Evolutionary conservation across 2,888 invertebrate species (phyloP), one percentile per base, ranked within the genome.

Genomic region (Strigamia transsilvanica): DNA sequence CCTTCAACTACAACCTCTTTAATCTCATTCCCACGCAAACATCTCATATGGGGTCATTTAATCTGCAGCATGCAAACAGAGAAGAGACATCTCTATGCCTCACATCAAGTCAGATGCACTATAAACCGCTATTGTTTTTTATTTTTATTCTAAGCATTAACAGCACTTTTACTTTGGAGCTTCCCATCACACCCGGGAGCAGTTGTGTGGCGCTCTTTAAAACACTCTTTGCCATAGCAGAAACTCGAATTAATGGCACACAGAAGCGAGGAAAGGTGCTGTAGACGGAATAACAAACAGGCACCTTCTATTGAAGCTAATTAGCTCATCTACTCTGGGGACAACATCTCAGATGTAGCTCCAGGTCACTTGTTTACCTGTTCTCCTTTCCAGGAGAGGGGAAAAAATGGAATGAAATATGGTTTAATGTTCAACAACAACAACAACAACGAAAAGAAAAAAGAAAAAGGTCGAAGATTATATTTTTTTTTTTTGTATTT

Each of bases 221-320:
- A 61, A 61, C 61, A 23, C 23, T 23, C 61, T 18, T 18, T 61
- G n/a, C 18, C 61, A 6, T 21, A 9, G 18, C n/a, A n/a, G 9
- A 61, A 21, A 61, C 61, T 61, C 61, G 61, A 61, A 61, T 61
- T 61, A 61, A 61, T 61, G 61, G 61, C 61, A 61, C 61, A 61
- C 61, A 61, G 61, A 61, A 61, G 61, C 61, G 61, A 61, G 18
- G 61, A 61, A 61, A 61, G 61, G 61, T 61, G 61, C 18, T 61
- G 61, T 61, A 61, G 61, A 61, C 21, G 61, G 61, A 61, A 61
- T 61, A 61, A 61, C 61, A 61, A 61, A 61, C 61, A 61, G 61
- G 61, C 61, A 23, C 61, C 61, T 18, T n/a, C 61, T 61, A 23
- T 23, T 61, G 61, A 2, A 61, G 61, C 61, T 61, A 61, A 61